These are phyloP conservation scores for Rosalia funebris DNA, from an alignment of 2,888 invertebrate species.

Conservation along the genomic window DNA sequence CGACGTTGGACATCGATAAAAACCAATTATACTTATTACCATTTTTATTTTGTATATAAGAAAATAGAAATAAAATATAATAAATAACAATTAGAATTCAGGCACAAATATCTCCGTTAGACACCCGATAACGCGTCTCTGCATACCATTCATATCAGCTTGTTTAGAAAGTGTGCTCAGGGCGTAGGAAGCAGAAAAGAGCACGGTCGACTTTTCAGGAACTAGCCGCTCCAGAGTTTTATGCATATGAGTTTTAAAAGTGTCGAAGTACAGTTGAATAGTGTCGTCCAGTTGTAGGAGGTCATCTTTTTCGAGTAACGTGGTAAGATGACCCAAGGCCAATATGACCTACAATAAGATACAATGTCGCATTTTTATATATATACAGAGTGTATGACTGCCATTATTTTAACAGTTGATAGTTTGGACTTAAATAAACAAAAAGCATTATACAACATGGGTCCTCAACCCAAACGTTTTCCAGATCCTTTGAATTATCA, in stretches of 20 bases:
- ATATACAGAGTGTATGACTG: too few species aligned
- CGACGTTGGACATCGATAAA: too few species aligned
- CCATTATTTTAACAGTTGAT: too few species aligned
- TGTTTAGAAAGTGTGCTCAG: slow-evolving; percentile 23
- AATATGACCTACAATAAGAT: too few species aligned
- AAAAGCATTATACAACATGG: too few species aligned
- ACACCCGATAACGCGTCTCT: slow-evolving; percentile 21
- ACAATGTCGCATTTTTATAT: too few species aligned
- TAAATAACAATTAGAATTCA: slow-evolving; percentile 16
- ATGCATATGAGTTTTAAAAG: slow-evolving; percentile 59
- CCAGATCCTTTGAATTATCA: too few species aligned
- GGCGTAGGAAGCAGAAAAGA: slow-evolving; percentile 53
- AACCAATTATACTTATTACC: too few species aligned
- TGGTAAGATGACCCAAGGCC: slow-evolving; percentile 77
- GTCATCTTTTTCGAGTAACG: slow-evolving; percentile 70
- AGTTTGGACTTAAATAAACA: too few species aligned
- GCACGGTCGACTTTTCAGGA: slow-evolving; percentile 61
- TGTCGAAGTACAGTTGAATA: slow-evolving; percentile 64
- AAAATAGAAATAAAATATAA: slow-evolving; percentile 9
- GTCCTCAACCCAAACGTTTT: too few species aligned
- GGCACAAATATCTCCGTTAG: slow-evolving; percentile 30
- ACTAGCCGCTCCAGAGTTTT: slow-evolving; percentile 60
- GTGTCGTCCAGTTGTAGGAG: slow-evolving; percentile 67
- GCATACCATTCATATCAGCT: slow-evolving; percentile 3
- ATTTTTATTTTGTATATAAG: too few species aligned